Conservation (phyloP, 2,797 vertebrate species). For the Hydrocynus forskahlii region DNA sequence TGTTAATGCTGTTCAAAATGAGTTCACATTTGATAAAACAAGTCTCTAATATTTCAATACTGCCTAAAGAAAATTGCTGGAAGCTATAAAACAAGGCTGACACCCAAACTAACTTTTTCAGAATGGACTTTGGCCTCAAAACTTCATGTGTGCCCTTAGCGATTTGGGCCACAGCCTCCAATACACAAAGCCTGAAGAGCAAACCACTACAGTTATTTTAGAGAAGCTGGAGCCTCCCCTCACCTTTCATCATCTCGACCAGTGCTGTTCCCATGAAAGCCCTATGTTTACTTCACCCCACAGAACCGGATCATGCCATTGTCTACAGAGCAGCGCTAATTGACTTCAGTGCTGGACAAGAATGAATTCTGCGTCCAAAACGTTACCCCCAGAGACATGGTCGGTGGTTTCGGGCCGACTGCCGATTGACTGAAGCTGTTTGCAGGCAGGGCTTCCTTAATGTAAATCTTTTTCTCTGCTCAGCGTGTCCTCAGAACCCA, state of each 20-base stretch:
- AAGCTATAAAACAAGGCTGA: conserved; percentile 55
- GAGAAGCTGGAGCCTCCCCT: conserved; percentile 48
- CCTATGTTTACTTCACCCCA: conserved; percentile 49
- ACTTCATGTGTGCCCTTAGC: conserved; percentile 13
- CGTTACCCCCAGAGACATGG: conserved; percentile 39
- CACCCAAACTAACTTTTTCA: conserved; percentile 29
- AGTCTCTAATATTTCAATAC: background rate
- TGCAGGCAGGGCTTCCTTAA: conserved; percentile 29
- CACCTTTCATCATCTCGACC: conserved; percentile 65
- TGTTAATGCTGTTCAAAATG: background rate
- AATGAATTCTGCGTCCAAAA: conserved; percentile 60
- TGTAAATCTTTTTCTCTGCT: conserved; percentile 30
- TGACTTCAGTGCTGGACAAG: conserved; percentile 58
- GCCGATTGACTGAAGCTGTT: conserved; percentile 49
- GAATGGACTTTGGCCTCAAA: conserved; percentile 4
- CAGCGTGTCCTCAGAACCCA: conserved; percentile 4
- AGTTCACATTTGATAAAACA: background rate
- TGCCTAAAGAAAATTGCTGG: conserved; percentile 38
- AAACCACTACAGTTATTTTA: conserved; percentile 60
- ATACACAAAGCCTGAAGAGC: conserved; percentile 54
- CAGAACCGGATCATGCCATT: conserved; percentile 51
- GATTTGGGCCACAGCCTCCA: conserved; percentile 49
- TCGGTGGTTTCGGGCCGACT: conserved; percentile 61
- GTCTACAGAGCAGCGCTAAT: conserved; percentile 38
- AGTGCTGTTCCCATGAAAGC: conserved; percentile 60